Conservation (phyloP, 2,113 vertebrate species). For the Phalacrocorax aristotelis region DNA sequence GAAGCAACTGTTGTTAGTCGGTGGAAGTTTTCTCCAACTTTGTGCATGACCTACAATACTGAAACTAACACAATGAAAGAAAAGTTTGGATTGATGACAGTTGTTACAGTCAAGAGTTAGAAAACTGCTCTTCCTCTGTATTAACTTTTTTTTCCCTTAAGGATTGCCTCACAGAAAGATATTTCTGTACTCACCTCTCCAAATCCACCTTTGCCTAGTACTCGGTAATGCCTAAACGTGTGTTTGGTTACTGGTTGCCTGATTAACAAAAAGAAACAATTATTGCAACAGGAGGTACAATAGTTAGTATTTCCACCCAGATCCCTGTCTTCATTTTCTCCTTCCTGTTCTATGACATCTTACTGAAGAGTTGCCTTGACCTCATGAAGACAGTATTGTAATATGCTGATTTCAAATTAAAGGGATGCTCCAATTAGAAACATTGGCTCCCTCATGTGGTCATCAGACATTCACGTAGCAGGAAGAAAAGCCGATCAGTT, state of each 20-base stretch:
- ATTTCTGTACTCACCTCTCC: conserved; percentile 85
- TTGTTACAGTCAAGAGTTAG: not conserved
- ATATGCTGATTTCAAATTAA: not conserved
- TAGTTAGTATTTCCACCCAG: not conserved
- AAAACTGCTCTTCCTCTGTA: not conserved
- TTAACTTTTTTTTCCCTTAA: not conserved
- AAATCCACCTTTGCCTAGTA: conserved; percentile 94
- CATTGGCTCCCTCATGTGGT: not conserved
- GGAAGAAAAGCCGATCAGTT: not conserved
- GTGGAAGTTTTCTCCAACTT: not conserved
- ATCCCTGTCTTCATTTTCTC: not conserved
- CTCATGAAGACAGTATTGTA: not conserved
- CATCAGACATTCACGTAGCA: not conserved
- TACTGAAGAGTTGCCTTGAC: not conserved
- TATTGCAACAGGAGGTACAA: not conserved
- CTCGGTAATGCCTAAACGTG: conserved; percentile 92
- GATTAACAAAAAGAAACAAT: conserved; percentile 51
- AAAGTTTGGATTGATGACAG: not conserved
- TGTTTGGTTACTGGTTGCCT: conserved; percentile 94
- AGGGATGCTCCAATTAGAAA: not conserved
- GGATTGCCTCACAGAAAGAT: not conserved
- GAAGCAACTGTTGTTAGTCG: not conserved
- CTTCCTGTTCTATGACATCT: not conserved
- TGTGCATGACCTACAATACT: not conserved
- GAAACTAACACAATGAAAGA: not conserved